Evolutionary conservation across 1,140 invertebrate genomes (phyloP), one percentile per base, ranked within the genome.

Genomic region (Apis cerana): DNA sequence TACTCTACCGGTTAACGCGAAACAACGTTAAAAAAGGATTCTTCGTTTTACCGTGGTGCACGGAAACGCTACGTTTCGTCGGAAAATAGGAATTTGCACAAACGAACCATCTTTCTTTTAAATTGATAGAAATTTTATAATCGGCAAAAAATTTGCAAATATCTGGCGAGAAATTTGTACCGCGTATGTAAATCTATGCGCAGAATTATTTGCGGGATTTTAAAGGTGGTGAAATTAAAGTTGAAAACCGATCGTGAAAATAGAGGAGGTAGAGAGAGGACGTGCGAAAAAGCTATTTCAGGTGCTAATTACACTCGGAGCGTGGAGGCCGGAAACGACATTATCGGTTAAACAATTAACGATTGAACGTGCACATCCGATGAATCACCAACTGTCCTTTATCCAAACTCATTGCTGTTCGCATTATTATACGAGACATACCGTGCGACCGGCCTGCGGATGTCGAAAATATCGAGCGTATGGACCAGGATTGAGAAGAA

Each of bases 261-360:
- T 12, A 52, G 9, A 33, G 33, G 33, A 33, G 33, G 33, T 3
- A 33, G 33, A 33, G 33, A 19, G 8, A n/a, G 68, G 50, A 15
- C 11, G 33, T 12, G 33, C 21, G 61, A 10, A 5, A 58, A 64
- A 58, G 3, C 1, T 10, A 33, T 50, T 58, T 75, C 61, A 8
- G 13, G 33, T 43, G 64, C 19, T 81, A 81, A 75, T 81, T 67
- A 75, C 72, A 13, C 52, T 52, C 17, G 13, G 21, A 15, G 7
- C 80, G 80, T 52, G 54, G 68, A 23, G 64, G 8, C 13, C 54
- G 70, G 64, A 76, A 82, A 52, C 74, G 17, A 33, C 52, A 68
- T 76, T 76, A 76, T 76, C 64, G 72, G 74, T 54, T 68, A 82
- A 76, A 82, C 74, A 75, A 61, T 82, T 82, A 82, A 76, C 64